A percentile compares a stretch with the other conserved stretches of the same genome.
These are phyloP conservation scores for Carposina sasakii DNA, from an alignment of 1,140 invertebrate species.

Conservation along the genomic window DNA sequence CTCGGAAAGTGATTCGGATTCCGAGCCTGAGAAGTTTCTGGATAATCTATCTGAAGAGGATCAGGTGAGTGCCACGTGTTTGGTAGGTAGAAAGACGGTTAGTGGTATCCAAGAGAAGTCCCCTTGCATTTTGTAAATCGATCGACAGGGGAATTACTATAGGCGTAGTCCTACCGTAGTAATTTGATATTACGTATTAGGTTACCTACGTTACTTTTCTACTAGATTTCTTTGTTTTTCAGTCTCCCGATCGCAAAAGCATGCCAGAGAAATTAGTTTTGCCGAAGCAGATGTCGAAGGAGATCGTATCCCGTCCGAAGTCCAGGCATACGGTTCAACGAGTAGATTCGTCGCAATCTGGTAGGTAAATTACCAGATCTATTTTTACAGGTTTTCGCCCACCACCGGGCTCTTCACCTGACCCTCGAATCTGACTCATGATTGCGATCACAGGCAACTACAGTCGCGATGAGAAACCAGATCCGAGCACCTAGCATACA, in stretches of 20 bases:
- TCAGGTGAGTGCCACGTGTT: constrained; percentile 23
- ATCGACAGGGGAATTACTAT: too few species aligned
- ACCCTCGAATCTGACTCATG: too few species aligned
- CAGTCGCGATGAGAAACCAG: too few species aligned
- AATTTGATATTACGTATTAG: too few species aligned
- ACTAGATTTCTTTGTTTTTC: constrained; percentile 7
- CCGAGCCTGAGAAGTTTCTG: constrained; percentile 44
- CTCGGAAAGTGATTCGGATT: constrained; percentile 50
- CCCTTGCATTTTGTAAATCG: too few species aligned
- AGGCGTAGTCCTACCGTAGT: too few species aligned
- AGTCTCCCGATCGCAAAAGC: constrained; percentile 41
- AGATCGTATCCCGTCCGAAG: constrained; percentile 1
- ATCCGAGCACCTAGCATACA: too few species aligned
- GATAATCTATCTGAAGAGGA: constrained; percentile 40
- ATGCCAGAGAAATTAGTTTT: constrained; percentile 21
- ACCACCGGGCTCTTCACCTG: too few species aligned
- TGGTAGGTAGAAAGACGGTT: not conserved
- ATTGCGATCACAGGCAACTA: too few species aligned
- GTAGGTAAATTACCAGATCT: constrained; percentile 21
- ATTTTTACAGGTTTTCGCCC: too few species aligned
- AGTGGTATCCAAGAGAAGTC: too few species aligned
- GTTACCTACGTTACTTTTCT: too few species aligned
- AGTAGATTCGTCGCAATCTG: constrained; percentile 45
- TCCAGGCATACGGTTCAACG: constrained; percentile 22
- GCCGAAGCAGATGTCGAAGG: constrained; percentile 19